Evolutionary conservation across 2,888 invertebrate genomes (phyloP).

Genomic region (Ceramica pisi): DNA sequence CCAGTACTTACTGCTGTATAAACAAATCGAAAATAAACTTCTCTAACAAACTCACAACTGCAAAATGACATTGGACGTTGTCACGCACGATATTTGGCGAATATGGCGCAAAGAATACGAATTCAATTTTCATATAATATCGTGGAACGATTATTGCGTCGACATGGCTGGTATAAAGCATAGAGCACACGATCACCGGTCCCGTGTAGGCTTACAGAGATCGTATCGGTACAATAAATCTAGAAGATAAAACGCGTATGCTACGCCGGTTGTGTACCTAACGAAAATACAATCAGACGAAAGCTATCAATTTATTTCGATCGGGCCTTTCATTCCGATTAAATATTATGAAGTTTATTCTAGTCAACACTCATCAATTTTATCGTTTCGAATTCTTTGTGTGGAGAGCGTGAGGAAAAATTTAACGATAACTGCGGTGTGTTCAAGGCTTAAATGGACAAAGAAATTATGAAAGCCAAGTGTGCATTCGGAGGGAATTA

Average conservation of each 20-base stretch:
- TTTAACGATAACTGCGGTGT: constrained; percentile 42
- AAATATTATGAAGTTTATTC: constrained; percentile 72
- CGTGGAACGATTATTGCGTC: constrained; percentile 62
- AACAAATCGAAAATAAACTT: constrained; percentile 59
- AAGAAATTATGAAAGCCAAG: constrained; percentile 77
- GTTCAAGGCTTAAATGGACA: constrained; percentile 69
- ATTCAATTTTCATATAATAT: constrained; percentile 65
- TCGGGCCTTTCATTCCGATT: constrained; percentile 71
- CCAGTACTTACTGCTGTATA: constrained; percentile 41
- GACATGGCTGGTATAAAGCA: constrained; percentile 75
- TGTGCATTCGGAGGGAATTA: constrained; percentile 80
- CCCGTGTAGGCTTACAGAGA: constrained; percentile 82
- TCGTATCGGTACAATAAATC: constrained; percentile 88
- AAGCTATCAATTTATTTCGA: constrained; percentile 74
- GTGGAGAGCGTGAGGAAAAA: constrained; percentile 51
- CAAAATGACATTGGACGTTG: constrained; percentile 58
- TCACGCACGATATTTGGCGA: constrained; percentile 62
- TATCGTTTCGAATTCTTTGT: constrained; percentile 56
- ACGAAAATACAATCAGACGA: constrained; percentile 76
- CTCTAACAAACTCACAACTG: constrained; percentile 30
- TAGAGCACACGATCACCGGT: constrained; percentile 79
- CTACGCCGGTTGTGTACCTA: constrained; percentile 71
- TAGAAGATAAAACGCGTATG: constrained; percentile 82
- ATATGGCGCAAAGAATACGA: constrained; percentile 61
- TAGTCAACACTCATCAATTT: constrained; percentile 66